Evolutionary conservation across 2,888 invertebrate species (phyloP), one percentile per base, ranked within the genome.

Genomic region (Athalia circularis): DNA sequence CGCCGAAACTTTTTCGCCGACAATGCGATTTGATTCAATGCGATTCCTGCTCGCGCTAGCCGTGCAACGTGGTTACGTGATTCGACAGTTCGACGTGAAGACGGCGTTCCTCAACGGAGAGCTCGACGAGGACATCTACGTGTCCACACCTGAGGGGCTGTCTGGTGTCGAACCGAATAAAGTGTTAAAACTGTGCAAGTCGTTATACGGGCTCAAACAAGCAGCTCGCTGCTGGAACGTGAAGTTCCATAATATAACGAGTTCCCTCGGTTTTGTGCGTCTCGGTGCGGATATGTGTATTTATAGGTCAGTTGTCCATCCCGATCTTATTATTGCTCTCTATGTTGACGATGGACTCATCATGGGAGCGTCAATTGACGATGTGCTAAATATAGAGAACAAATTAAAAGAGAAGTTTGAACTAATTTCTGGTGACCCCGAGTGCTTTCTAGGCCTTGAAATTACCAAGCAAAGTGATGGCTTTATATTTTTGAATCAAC

Each of bases 291-390:
- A 29, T 29, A 29, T 29, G 5, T 61, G 59, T 45, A 59, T 67
- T 45, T 65, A 8, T 13, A 13, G 15, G 15, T 8, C 48, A 9
- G 3, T 13, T 47, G 29, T 59, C 8, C 11, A 61, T 6, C 15
- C 45, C 11, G 47, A 9, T 45, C 11, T 79, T 3, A 65, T 45
- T 59, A 61, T 80, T 8, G 78, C 77, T 4, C n/a, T 81, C 29
- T 79, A 77, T 59, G 80, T 81, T 0, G 80, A 81, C 11, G 81
- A 81, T 57, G 79, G 81, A 0, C 48, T 80, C 4, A 15, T 81
- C n/a, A 62, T 79, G 47, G 52, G 70, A 0, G 59, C 77, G 50
- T 48, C 29, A n/a, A 48, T 3, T 8, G 43, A 70, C 4, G 67
- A 54, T 5, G 6, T 79, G 4, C 52, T 77, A 52, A 7, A 52